phyloP scores from a whole-genome alignment of 2,113 vertebrate species.

The Diadophis punctatus region DNA sequence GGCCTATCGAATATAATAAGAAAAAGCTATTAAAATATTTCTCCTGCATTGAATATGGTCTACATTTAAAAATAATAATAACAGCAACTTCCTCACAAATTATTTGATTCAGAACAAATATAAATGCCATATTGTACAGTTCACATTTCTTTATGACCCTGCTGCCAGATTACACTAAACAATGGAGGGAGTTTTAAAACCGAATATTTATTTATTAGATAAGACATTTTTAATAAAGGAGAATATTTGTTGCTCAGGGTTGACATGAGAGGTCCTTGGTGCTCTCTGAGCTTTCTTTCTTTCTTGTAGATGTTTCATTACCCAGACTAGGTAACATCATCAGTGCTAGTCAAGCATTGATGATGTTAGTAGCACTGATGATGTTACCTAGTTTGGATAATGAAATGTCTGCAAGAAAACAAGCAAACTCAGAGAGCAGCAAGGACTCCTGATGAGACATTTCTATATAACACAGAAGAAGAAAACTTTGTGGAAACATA shows the following conservation, averaged over 20 bases:
- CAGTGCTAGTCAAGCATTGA: too few relatives aligned
- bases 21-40: background rate
- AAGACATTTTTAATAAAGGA: too few relatives aligned
- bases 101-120: background rate
- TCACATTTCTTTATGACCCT: background rate
- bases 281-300: too few relatives aligned
- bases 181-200: background rate
- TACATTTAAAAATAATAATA: background rate
- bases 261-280: too few relatives aligned
- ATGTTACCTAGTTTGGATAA: too few relatives aligned
- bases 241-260: too few relatives aligned
- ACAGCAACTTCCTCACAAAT: background rate
- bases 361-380: too few relatives aligned
- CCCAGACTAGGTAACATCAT: too few relatives aligned
- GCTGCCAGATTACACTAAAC: background rate
- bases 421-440: too few relatives aligned
- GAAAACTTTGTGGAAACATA: background rate
- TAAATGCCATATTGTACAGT: background rate
- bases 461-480: background rate
- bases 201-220: background rate
- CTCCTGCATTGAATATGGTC: background rate
- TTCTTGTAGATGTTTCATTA: too few relatives aligned
- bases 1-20: conserved; percentile 69
- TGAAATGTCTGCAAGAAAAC: too few relatives aligned
- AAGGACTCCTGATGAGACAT: background rate